Conservation (phyloP, 2,888 invertebrate genomes). For the Standfussiana lucernea region DNA sequence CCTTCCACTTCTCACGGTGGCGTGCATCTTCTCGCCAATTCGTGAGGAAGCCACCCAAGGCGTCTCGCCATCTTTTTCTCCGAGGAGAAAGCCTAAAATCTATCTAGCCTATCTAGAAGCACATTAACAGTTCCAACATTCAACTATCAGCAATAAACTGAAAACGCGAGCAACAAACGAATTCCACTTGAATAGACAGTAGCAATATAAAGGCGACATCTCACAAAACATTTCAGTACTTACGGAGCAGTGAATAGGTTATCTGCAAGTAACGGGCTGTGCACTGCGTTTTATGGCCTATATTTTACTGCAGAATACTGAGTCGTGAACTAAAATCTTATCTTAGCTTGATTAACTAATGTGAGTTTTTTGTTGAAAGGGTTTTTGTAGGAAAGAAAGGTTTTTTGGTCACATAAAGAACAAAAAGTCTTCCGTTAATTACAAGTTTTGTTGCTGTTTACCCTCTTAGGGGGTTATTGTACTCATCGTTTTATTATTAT, state of each 20-base stretch:
- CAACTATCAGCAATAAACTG: constrained; percentile 23
- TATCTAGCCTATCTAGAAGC: too few relatives aligned
- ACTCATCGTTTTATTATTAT: too few relatives aligned
- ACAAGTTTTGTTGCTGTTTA: too few relatives aligned
- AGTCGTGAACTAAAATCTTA: constrained; percentile 39
- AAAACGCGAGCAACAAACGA: constrained; percentile 18
- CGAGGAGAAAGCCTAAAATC: too few relatives aligned
- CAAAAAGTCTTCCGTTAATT: too few relatives aligned
- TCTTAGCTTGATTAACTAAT: constrained; percentile 55
- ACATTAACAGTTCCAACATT: constrained; percentile 6
- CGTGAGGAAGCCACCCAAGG: too few relatives aligned
- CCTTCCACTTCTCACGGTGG: too few relatives aligned
- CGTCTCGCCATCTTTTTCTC: too few relatives aligned
- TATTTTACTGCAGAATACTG: constrained; percentile 56
- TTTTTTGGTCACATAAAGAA: neutral
- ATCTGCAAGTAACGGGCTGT: constrained; percentile 66
- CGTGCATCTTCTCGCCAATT: too few relatives aligned
- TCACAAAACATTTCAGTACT: constrained; percentile 52
- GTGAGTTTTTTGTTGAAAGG: constrained; percentile 21
- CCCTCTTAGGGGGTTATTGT: too few relatives aligned
- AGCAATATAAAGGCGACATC: constrained; percentile 30
- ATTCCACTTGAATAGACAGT: constrained; percentile 39
- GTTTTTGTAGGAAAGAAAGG: neutral
- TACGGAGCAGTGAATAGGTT: constrained; percentile 58
- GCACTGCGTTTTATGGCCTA: constrained; percentile 66